phyloP scores from a whole-genome alignment of 2,797 vertebrate species.

The Acipenser ruthenus region DNA sequence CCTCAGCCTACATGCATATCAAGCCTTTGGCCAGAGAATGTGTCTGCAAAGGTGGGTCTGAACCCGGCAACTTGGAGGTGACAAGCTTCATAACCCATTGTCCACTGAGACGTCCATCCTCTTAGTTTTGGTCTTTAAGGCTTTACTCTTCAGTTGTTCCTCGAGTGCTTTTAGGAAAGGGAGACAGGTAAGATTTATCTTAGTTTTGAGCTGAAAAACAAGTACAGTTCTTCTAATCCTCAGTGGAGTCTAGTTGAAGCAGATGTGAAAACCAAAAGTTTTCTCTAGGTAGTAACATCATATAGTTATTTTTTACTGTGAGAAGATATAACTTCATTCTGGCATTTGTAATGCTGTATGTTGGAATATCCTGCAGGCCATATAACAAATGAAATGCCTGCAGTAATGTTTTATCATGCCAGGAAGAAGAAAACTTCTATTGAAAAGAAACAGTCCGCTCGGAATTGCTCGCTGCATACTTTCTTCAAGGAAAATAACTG shows the following conservation, averaged over 20 bases:
- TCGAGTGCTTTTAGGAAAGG: too few relatives aligned
- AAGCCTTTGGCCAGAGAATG: too few relatives aligned
- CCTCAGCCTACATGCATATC: too few relatives aligned
- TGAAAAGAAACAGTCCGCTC: constrained; percentile 1
- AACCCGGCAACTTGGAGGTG: too few relatives aligned
- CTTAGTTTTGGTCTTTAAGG: too few relatives aligned
- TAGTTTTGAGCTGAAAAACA: not conserved
- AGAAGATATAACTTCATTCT: constrained; percentile 17
- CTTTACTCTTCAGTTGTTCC: too few relatives aligned
- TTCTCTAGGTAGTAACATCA: constrained; percentile 21
- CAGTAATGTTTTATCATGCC: constrained; percentile 40
- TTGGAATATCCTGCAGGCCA: constrained; percentile 34
- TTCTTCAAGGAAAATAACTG: too few relatives aligned
- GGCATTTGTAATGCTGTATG: constrained; percentile 23
- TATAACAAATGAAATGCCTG: constrained; percentile 47
- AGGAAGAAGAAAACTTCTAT: constrained; percentile 41
- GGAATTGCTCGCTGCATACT: too few relatives aligned
- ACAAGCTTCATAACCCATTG: too few relatives aligned
- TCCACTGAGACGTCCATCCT: too few relatives aligned
- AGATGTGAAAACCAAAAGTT: not conserved
- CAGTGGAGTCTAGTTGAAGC: constrained; percentile 13
- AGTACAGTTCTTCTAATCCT: constrained; percentile 32
- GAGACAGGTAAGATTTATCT: not conserved
- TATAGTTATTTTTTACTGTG: constrained; percentile 24
- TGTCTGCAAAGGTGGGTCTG: too few relatives aligned